These are phyloP conservation scores for Bovichtus diacanthus DNA, from an alignment of 2,797 vertebrate genomes.

Conservation along the genomic window DNA sequence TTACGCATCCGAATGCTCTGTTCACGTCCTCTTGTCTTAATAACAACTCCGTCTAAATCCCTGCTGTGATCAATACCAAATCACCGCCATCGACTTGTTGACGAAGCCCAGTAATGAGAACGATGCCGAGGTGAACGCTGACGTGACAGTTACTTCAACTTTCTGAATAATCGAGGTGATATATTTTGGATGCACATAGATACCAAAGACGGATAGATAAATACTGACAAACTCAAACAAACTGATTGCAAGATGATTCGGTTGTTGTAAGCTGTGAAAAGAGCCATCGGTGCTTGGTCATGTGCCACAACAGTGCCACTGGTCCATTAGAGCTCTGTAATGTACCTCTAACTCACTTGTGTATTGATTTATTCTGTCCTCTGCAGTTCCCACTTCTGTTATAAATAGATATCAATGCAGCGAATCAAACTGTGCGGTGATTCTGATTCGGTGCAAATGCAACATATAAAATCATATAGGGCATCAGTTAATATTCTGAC, in stretches of 20 bases:
- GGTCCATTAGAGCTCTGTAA: not conserved
- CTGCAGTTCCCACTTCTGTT: constrained; percentile 6
- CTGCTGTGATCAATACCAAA: constrained; percentile 37
- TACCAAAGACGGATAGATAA: not conserved
- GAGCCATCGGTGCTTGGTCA: not conserved
- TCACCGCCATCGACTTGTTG: not conserved
- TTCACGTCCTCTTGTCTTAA: not conserved
- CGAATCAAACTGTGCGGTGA: not conserved
- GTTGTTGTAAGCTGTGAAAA: constrained; percentile 23
- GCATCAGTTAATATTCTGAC: not conserved
- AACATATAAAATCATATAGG: not conserved
- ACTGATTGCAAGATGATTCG: not conserved
- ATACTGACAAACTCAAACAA: not conserved
- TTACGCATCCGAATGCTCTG: constrained; percentile 1
- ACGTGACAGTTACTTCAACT: not conserved
- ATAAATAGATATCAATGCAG: constrained; percentile 12
- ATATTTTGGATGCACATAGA: not conserved
- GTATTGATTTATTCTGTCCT: constrained; percentile 26
- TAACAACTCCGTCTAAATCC: constrained; percentile 4
- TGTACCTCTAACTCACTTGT: constrained; percentile 21
- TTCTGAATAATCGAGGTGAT: not conserved
- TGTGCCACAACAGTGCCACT: not conserved
- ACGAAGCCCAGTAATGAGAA: constrained; percentile 15
- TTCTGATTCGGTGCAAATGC: not conserved
- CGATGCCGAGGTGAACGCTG: not conserved